Evolutionary conservation across 53 echinoderm and acorn worm genomes (phyloP), one percentile per base, ranked within the genome.

Genomic region (Astropecten irregularis): DNA sequence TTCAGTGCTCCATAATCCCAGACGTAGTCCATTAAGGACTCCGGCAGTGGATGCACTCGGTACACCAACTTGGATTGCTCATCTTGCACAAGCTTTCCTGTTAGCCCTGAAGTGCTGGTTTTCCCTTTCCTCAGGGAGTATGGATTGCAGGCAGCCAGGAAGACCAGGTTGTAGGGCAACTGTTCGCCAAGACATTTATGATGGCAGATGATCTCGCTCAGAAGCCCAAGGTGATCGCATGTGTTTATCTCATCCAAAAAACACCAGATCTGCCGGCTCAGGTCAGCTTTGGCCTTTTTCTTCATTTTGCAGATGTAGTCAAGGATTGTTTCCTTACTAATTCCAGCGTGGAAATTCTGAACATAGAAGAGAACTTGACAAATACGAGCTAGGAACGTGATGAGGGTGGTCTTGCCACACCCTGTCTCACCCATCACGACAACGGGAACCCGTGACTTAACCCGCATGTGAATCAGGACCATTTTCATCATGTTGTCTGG

Each of bases 371-470:
- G 52, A 16, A 86, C 86, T 23, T 86, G 77, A 37, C 86, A 86
- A 47, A 86, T 52, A 16, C 77, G 16, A 5, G 86, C 86, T 15
- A 86, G 54, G 21, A 77, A 86, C 0, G 77, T 86, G 28, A 86
- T 86, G 13, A 86, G 68, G 11, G 86, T 86, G 33, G 86, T 86
- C 55, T 86, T 86, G 4, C 86, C 86, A 29, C 86, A 86, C 38
- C 86, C 86, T 20, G 86, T 86, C 47, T 86, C 86, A 66, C 86
- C 86, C 86, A 86, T 86, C 44, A 86, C 66, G 50, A 86, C 64
- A 38, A 86, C 77, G 13, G 86, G 86, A 13, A 77, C 49, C 5
- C 68, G 65, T 36, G 77, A 49, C 44, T 77, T 86, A 23, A 86
- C 50, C 31, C 77, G 21, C 77, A 86, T 77, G 54, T 86, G 67